Evolutionary conservation across 2,797 vertebrate species (phyloP), one percentile per base, ranked within the genome.

Genomic region (Microctenopoma lineatum): DNA sequence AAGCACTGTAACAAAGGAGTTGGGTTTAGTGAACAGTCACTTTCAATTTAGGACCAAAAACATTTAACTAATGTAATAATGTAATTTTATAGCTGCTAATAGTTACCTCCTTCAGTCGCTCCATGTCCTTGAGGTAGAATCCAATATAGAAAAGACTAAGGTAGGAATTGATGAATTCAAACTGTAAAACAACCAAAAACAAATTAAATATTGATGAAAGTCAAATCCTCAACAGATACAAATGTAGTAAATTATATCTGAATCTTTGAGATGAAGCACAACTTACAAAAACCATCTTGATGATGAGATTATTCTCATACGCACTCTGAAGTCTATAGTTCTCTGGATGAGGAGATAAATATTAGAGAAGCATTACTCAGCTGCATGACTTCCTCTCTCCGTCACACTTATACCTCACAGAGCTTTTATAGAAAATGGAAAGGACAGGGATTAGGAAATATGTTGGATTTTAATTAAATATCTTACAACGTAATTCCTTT

Each of bases 111-210:
- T 97, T 98, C 14, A 98, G 94, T 61, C 96, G 94, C 68, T 97
- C 96, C 96, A 98, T 97, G 89, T 98, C 97, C 85, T 97, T 97
- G 96, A 98, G 97, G 96, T 98, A 98, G 96, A 98, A 98, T 65
- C 95, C 97, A 5, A 98, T 98, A 91, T 97, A 98, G 94, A 98
- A 97, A 92, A 98, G 95, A 89, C 96, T 97, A 79, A 97, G 93
- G 88, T 96, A 97, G 13, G 96, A 98, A 87, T 97, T 97, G 91
- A 97, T 94, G 85, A 97, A 98, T 87, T 97, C 95, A 91, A 97
- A 97, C 96, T 97, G 89, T 1, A 65, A 76, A 84, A 77, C 38
- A 77, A 84, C 16, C 39, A 41, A 13, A 41, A 2, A 36, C 36
- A 36, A 27, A 59, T 29, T 48, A 63, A 67, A 75, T 5, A 65